These are phyloP conservation scores for Spodoptera littoralis DNA, from an alignment of 2,888 invertebrate genomes.

Conservation along the genomic window DNA sequence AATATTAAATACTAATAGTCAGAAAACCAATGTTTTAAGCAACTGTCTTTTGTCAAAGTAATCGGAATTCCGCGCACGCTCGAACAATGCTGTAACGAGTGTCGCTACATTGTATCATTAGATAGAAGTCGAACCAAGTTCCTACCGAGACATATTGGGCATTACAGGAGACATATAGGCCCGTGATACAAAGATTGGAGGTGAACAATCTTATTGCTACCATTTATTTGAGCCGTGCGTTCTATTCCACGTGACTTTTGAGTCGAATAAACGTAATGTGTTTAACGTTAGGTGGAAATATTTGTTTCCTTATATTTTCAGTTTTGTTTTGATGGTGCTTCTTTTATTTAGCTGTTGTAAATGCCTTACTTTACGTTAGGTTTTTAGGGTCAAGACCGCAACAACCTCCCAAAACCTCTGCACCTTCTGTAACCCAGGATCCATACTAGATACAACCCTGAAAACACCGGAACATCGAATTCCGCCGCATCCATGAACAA, in stretches of 20 bases:
- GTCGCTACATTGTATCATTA: slow-evolving; percentile 45
- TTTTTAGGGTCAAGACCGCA: too few species aligned
- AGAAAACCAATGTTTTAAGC: slow-evolving; percentile 1
- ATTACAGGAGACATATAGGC: slow-evolving; percentile 48
- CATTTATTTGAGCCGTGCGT: slow-evolving; percentile 43
- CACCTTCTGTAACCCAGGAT: too few species aligned
- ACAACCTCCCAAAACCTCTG: too few species aligned
- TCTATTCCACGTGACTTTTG: slow-evolving; percentile 11
- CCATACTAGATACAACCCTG: too few species aligned
- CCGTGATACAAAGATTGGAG: slow-evolving; percentile 52
- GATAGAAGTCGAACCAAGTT: slow-evolving; percentile 41
- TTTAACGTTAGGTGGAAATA: background rate
- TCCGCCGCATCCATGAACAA: too few species aligned
- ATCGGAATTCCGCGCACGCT: slow-evolving; percentile 52
- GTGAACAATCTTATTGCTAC: slow-evolving; percentile 48
- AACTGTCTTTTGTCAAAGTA: slow-evolving; percentile 51
- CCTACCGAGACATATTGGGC: slow-evolving; percentile 46
- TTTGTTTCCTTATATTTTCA: background rate
- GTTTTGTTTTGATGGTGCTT: too few species aligned
- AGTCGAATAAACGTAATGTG: background rate
- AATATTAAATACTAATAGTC: too few species aligned
- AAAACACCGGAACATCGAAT: too few species aligned
- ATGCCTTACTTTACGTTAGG: background rate
- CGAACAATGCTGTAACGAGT: slow-evolving; percentile 53
- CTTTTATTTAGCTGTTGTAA: background rate